Percentiles rank a stretch among this genome's conserved stretches.
These are phyloP conservation scores for Pteronotus mesoamericanus DNA, from an alignment of 2,797 vertebrate species.

Conservation along the genomic window DNA sequence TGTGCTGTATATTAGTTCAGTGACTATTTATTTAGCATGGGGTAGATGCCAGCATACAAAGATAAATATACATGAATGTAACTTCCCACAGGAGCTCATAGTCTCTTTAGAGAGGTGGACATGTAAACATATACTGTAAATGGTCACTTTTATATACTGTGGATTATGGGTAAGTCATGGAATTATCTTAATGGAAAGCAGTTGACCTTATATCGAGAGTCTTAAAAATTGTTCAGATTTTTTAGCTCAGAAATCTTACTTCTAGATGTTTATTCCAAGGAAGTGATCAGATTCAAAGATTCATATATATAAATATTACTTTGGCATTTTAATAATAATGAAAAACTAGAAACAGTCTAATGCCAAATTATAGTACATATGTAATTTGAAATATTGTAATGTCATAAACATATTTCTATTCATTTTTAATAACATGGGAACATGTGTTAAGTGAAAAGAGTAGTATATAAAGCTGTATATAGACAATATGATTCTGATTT, in stretches of 20 bases:
- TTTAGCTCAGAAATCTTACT: constrained; percentile 6
- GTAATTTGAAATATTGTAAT: background rate
- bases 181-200: background rate
- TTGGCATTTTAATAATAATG: constrained; percentile 4
- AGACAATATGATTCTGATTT: background rate
- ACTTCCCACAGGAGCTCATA: background rate
- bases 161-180: background rate
- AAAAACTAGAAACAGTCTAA: background rate
- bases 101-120: background rate
- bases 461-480: background rate
- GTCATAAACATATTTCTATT: background rate
- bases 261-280: background rate
- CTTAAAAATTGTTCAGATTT: background rate
- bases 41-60: background rate
- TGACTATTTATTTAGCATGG: background rate
- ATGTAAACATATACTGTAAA: background rate
- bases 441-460: background rate
- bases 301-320: background rate
- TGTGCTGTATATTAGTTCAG: background rate
- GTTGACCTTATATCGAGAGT: background rate
- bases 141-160: background rate
- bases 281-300: constrained; percentile 5
- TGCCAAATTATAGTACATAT: background rate
- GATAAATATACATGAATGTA: background rate
- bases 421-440: background rate